Base-by-base conservation (phyloP, 2,113 vertebrate species). In the Picathartes gymnocephalus region DNA sequence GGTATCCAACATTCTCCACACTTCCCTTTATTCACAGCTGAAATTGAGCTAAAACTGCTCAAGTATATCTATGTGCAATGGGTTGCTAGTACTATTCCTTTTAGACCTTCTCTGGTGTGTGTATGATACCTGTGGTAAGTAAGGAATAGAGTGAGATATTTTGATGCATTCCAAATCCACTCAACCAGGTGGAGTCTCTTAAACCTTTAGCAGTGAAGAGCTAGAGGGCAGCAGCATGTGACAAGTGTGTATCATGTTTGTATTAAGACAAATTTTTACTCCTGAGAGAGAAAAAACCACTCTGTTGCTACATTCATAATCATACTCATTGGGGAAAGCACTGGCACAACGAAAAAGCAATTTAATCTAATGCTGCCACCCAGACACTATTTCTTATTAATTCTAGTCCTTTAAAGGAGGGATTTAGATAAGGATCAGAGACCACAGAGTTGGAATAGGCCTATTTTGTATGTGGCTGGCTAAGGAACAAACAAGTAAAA, bases 401-500 rank as follows among this genome's bases (percentile, higher is more conserved):
- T 39, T 78, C 31, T 68, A 74, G 21, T 28, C 44, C 28, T 92
- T 83, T 71, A 86, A 78, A 81, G 27, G 8, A 71, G 24, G 5
- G 6, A 16, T 95, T 86, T 92, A 64, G 76, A 58, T 58, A 56
- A 40, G 50, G 31, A 77, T 81, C n/a, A 31, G 58, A 72, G 45
- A 86, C 50, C 25, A 61, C 3, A 11, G 64, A n/a, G 23, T 30
- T 88, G 51, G 44, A 92, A 74, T 20, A 66, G 20, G 10, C 11
- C 28, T 80, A 50, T 42, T 68, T 84, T 50, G 3, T 81, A 42
- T 91, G 65, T 65, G 40, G 2, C 33, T 53, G n/a, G 11, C 45
- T 81, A 70, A 80, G 19, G 24, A 90, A 70, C 19, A 53, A 93
- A 69, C n/a, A 86, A 82, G 62, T 74, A 44, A 48, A 88, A 83